Conservation (phyloP, 2,113 vertebrate species). For the Ictalurus punctatus region DNA sequence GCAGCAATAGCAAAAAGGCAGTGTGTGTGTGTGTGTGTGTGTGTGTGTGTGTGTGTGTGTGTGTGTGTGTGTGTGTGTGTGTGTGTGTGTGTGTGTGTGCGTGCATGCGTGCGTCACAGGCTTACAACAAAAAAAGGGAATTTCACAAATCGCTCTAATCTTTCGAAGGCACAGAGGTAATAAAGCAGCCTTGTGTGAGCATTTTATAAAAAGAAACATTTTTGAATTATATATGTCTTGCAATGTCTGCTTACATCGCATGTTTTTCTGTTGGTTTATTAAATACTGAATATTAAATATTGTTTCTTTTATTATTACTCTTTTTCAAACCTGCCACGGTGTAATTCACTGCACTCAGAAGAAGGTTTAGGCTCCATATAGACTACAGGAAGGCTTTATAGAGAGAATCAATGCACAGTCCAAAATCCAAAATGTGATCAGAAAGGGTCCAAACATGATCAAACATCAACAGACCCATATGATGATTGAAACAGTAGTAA, state of each 20-base stretch:
- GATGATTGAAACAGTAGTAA: background rate
- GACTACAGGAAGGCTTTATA: background rate
- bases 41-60: conserved; percentile 16
- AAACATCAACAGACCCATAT: no score
- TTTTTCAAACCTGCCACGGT: background rate
- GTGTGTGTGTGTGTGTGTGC: background rate
- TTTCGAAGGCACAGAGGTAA: background rate
- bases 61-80: conserved; percentile 14
- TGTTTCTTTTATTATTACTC: background rate
- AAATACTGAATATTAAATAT: background rate
- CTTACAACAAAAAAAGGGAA: background rate
- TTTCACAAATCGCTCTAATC: background rate
- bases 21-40: background rate
- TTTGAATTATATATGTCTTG: background rate
- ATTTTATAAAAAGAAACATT: background rate
- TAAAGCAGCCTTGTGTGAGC: background rate
- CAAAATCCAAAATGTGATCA: background rate
- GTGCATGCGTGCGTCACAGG: background rate
- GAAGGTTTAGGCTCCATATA: background rate
- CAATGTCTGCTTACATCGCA: background rate
- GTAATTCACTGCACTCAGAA: background rate
- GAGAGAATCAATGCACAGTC: background rate
- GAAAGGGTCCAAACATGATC: background rate
- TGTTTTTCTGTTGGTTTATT: background rate
- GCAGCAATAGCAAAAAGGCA: conserved; percentile 65